A percentile compares a stretch with the other conserved stretches of the same genome.
These are phyloP conservation scores for Clarias laeviceps DNA, from an alignment of 2,797 vertebrate genomes.

Conservation along the genomic window DNA sequence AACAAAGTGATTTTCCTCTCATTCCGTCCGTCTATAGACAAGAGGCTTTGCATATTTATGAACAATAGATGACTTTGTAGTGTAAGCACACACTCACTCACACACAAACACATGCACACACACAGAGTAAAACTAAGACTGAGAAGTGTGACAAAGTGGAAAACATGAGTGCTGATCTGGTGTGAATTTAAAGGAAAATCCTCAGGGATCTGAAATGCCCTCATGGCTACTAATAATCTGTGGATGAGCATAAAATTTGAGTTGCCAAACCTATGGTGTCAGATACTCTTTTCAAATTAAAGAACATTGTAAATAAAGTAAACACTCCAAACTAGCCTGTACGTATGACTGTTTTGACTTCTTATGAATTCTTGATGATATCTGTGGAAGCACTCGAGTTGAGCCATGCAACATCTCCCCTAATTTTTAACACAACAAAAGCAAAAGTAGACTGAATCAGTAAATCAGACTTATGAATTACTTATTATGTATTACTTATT, in stretches of 20 bases:
- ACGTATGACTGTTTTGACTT: not conserved
- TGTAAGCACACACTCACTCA: conserved; percentile 31
- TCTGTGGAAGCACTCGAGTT: too few species aligned
- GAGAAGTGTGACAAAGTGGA: not conserved
- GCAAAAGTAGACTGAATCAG: too few species aligned
- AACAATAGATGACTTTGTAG: conserved; percentile 62
- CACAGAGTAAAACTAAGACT: conserved; percentile 7
- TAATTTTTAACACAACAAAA: too few species aligned
- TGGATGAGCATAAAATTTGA: not conserved
- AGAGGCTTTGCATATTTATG: conserved; percentile 50
- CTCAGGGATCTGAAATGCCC: not conserved
- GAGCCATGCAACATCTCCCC: too few species aligned
- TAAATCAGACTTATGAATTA: too few species aligned
- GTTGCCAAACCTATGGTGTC: not conserved
- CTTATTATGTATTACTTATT: too few species aligned
- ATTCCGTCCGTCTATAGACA: conserved; percentile 44
- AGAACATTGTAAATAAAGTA: not conserved
- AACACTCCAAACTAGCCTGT: not conserved
- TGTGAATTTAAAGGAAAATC: not conserved
- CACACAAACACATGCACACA: conserved; percentile 8
- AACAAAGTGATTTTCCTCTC: conserved; percentile 43
- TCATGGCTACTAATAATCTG: not conserved
- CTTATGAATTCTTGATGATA: not conserved
- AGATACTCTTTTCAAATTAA: not conserved
- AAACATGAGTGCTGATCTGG: not conserved